Evolutionary conservation across 2,113 vertebrate species (phyloP), one percentile per base, ranked within the genome.

Genomic region (Scomber colias): DNA sequence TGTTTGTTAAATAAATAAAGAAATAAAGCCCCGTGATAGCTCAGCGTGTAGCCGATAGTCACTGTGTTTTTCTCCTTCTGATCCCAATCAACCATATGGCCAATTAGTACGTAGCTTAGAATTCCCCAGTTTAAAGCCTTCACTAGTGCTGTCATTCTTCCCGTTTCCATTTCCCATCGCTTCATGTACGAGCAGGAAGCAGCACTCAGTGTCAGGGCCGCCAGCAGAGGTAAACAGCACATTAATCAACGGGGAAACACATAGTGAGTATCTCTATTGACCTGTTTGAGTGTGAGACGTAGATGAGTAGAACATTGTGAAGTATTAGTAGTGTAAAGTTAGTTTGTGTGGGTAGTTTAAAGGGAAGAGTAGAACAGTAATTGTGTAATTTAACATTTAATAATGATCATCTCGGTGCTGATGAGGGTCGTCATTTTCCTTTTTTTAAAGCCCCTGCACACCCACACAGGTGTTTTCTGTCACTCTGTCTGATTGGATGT

Each of bases 121-220:
- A 0, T 92, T 92, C 76, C 92, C 93, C 62, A 90, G 94, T 66
- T 75, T 94, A 60, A 90, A 92, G 88, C 92, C 93, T 71, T 94
- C 92, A 0, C 75, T 94, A 89, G 91, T 92, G 73, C 86, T 66
- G 59, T 84, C 84, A 61, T 93, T 93, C 82, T 90, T 84, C 83
- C 90, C 81, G 3, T 93, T 93, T 54, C 71, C 72, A 16, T 78
- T 86, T 74, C 78, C 87, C 60, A 66, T 87, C 60, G 66, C 74
- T 54, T 75, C 49, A 1, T 67, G 64, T 15, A 3, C 76, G 59
- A 72, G 84, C 90, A 89, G 89, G 91, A 90, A 72, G 87, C 81
- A 35, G 70, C 54, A 30, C 27, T 15, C 75, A 50, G 79, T 64
- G 44, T 69, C 87, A 50, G 61, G 21, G n/a, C 71, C 62, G 1